Evolutionary conservation across 2,113 vertebrate species (phyloP).

Genomic region (Corythornis vintsioides): DNA sequence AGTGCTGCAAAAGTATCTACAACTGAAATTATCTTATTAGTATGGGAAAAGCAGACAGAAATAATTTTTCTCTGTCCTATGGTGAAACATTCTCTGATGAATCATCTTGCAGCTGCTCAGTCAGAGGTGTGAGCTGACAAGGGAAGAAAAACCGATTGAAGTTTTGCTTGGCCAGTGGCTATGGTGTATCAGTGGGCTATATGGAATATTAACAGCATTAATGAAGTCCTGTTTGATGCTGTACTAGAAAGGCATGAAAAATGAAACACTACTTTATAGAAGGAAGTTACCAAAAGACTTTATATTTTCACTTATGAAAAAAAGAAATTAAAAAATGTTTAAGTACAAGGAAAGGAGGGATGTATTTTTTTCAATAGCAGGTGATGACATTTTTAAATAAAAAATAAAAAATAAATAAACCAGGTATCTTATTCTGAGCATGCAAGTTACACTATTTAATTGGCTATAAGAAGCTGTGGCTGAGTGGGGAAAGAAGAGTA

Average conservation of each 20-base stretch:
- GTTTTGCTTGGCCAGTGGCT: conserved; percentile 51
- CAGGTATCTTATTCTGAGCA: background rate
- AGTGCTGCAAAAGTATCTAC: conserved; percentile 13
- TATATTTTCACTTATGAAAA: background rate
- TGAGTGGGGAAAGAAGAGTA: background rate
- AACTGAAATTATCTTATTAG: conserved; percentile 52
- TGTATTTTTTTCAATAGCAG: background rate
- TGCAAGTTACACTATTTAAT: background rate
- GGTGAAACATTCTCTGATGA: conserved; percentile 29
- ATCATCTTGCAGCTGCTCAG: conserved; percentile 53
- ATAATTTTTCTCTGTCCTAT: conserved; percentile 19
- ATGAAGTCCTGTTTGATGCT: conserved; percentile 36
- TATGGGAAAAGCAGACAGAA: conserved; percentile 39
- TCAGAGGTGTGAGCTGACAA: conserved; percentile 54
- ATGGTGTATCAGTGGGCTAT: background rate
- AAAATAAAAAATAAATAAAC: background rate
- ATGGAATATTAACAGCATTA: conserved; percentile 17
- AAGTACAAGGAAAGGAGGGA: background rate
- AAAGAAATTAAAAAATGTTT: background rate
- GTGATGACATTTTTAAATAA: background rate
- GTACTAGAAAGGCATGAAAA: conserved; percentile 19
- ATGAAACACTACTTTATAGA: background rate
- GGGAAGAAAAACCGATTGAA: conserved; percentile 53
- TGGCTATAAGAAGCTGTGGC: background rate
- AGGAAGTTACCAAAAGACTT: background rate